Evolutionary conservation across 2,797 vertebrate species (phyloP).

Genomic region (Novumbra hubbsi): DNA sequence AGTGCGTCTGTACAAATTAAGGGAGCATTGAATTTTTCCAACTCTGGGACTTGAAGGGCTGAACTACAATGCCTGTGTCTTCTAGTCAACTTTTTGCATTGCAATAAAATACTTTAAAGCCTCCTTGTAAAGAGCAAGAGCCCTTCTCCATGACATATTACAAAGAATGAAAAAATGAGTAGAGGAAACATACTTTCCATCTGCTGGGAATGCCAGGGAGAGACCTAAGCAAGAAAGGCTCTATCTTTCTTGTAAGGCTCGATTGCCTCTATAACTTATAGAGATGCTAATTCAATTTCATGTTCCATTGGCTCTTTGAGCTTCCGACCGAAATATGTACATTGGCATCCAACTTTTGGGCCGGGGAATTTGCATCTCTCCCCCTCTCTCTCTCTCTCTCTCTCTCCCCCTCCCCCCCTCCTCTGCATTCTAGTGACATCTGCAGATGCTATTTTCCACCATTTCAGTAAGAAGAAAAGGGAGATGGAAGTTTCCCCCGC

Average conservation of each 20-base stretch:
- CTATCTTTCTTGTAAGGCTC: constrained; percentile 44
- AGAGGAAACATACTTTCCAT: background rate
- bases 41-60: too few relatives aligned
- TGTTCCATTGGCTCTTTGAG: constrained; percentile 53
- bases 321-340: constrained; percentile 21
- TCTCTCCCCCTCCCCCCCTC: background rate
- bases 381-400: background rate
- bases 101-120: constrained; percentile 7
- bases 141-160: constrained; percentile 1
- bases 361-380: background rate
- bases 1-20: too few relatives aligned
- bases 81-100: background rate
- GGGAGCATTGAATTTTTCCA: too few relatives aligned
- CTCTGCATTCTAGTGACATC: background rate
- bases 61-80: background rate
- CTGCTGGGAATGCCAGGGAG: constrained; percentile 3
- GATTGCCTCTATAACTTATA: constrained; percentile 53
- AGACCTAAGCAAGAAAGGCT: constrained; percentile 32
- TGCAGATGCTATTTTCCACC: background rate
- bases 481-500: background rate
- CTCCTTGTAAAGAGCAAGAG: background rate
- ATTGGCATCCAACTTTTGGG: constrained; percentile 31
- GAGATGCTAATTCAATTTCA: constrained; percentile 61
- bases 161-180: background rate
- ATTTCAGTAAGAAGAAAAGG: background rate